These are phyloP conservation scores for Morone chrysops DNA, from an alignment of 2,113 vertebrate genomes.

Conservation along the genomic window DNA sequence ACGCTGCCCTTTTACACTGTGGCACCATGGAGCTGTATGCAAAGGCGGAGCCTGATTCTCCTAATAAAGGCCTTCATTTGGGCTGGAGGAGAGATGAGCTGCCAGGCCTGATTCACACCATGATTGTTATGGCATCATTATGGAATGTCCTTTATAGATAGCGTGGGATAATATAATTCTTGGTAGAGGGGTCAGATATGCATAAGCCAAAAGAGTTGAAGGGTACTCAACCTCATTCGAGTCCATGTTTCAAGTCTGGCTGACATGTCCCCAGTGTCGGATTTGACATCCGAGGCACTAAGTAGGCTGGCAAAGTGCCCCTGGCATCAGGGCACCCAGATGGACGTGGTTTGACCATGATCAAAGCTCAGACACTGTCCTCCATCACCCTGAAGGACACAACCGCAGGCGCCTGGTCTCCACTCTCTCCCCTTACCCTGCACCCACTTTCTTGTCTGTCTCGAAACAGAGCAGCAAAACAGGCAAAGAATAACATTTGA, in stretches of 20 bases:
- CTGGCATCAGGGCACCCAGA: constrained; percentile 80
- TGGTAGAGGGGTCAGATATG: constrained; percentile 63
- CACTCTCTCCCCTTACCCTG: background rate
- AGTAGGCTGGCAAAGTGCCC: constrained; percentile 77
- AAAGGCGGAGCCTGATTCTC: constrained; percentile 57
- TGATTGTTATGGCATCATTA: constrained; percentile 71
- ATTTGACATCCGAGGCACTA: constrained; percentile 74
- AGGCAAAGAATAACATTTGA: constrained; percentile 32
- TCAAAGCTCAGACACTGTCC: constrained; percentile 78
- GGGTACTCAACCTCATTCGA: constrained; percentile 62
- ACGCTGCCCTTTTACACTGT: constrained; percentile 68
- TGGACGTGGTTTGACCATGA: constrained; percentile 78
- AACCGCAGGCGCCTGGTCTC: constrained; percentile 45
- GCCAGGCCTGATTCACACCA: constrained; percentile 58
- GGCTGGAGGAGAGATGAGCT: constrained; percentile 64
- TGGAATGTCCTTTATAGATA: constrained; percentile 58
- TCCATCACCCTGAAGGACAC: constrained; percentile 79
- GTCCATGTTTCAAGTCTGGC: constrained; percentile 68
- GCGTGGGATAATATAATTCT: constrained; percentile 60
- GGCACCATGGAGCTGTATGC: constrained; percentile 63
- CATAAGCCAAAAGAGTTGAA: constrained; percentile 70
- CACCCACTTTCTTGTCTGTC: constrained; percentile 33
- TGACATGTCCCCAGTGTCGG: constrained; percentile 73
- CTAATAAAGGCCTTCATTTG: constrained; percentile 71
- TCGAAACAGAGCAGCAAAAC: constrained; percentile 43